Evolutionary conservation across 2,888 invertebrate genomes (phyloP).

Genomic region (Scotopteryx bipunctaria): DNA sequence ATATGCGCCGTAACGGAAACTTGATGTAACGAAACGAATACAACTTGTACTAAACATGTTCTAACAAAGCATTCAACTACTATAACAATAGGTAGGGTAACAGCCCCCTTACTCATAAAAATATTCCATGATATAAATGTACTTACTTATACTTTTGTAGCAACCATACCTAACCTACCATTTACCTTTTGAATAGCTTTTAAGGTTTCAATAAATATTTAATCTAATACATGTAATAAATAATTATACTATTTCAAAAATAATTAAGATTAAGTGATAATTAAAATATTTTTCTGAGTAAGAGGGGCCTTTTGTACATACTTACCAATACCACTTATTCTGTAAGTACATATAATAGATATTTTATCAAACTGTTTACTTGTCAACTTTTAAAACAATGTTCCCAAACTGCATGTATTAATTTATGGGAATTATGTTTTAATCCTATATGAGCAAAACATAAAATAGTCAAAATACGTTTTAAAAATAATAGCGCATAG

Average conservation of each 20-base stretch:
- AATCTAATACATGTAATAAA: slow-evolving; percentile 16
- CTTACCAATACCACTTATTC: slow-evolving; percentile 26
- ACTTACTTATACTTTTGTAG: slow-evolving; percentile 11
- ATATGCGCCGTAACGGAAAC: background rate
- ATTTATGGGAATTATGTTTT: slow-evolving; percentile 50
- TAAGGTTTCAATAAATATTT: slow-evolving; percentile 15
- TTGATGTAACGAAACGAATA: background rate
- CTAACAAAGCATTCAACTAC: slow-evolving; percentile 20
- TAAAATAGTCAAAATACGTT: slow-evolving; percentile 50
- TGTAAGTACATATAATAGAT: slow-evolving; percentile 22
- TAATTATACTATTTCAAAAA: slow-evolving; percentile 16
- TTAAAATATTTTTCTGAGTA: slow-evolving; percentile 31
- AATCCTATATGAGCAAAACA: slow-evolving; percentile 48
- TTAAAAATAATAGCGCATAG: slow-evolving; percentile 61
- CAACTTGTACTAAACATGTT: slow-evolving; percentile 8
- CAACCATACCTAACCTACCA: slow-evolving; percentile 18
- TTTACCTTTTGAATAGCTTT: slow-evolving; percentile 20
- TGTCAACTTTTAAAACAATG: slow-evolving; percentile 34
- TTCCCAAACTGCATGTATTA: slow-evolving; percentile 30
- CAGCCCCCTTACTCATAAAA: slow-evolving; percentile 33
- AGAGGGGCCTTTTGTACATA: slow-evolving; percentile 19
- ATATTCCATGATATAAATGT: slow-evolving; percentile 14
- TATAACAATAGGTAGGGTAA: slow-evolving; percentile 8
- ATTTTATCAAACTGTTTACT: slow-evolving; percentile 34
- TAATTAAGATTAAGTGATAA: slow-evolving; percentile 23